phyloP scores from a whole-genome alignment of 2,113 vertebrate genomes.

The Amphiprion ocellaris region DNA sequence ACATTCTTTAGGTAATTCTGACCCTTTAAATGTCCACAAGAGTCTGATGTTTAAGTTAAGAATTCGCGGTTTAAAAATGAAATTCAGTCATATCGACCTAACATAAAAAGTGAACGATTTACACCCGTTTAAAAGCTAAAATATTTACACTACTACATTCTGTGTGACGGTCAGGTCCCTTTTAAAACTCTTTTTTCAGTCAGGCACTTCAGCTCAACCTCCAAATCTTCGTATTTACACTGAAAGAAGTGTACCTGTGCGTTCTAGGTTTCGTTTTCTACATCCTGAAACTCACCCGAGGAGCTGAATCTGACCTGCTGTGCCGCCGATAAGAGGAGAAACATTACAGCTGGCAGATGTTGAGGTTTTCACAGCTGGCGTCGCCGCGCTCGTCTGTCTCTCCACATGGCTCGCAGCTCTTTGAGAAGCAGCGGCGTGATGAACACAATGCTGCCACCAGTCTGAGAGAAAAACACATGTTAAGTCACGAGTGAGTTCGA shows the following conservation, averaged over 20 bases:
- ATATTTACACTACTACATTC: conserved; percentile 57
- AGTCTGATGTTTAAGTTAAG: neutral
- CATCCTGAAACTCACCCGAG: conserved; percentile 22
- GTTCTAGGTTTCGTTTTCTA: neutral
- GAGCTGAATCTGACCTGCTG: neutral
- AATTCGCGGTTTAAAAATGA: conserved; percentile 35
- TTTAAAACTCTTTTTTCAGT: neutral
- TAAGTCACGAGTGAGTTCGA: too few species aligned
- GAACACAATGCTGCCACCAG: conserved; percentile 90
- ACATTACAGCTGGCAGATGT: neutral
- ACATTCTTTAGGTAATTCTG: conserved; percentile 45
- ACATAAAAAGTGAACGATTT: conserved; percentile 37
- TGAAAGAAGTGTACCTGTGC: neutral
- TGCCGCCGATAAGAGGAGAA: neutral
- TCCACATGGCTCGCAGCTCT: conserved; percentile 85
- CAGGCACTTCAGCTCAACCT: neutral
- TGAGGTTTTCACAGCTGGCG: conserved; percentile 75
- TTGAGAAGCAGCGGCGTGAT: conserved; percentile 88
- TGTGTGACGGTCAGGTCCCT: neutral
- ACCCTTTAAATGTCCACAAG: conserved; percentile 8
- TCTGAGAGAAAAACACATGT: conserved; percentile 80
- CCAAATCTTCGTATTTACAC: neutral
- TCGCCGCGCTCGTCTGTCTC: conserved; percentile 68
- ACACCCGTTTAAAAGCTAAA: conserved; percentile 57
- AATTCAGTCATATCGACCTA: neutral